Base-by-base conservation (phyloP, 2,113 vertebrate genomes). In the Indicator indicator region DNA sequence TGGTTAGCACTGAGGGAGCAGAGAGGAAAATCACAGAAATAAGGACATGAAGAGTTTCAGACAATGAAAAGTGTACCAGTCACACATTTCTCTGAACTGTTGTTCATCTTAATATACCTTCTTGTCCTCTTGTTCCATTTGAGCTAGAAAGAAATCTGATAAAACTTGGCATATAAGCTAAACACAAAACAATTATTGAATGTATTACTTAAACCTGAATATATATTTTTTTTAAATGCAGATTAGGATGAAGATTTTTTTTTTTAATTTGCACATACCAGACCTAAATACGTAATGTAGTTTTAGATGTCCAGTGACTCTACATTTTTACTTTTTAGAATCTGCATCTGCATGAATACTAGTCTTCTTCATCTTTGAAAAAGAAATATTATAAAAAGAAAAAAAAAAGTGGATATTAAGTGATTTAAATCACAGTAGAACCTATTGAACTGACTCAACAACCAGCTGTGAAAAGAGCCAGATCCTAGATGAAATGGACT, bases 371-470 rank as follows among this genome's bases (percentile, higher is more conserved):
- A 42, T 40, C 62, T 26, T 67, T 71, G 21, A 30, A 69, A 54
- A 33, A 36, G 38, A 93, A 76, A 54, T 6, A 58, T 28, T 63
- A 74, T 6, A 44, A 70, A 79, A 52, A n/a, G 55, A 40, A 42
- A 70, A 5, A 17, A 55, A 64, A 69, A 75, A 56, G 11, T n/a
- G 38, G 27, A 88, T 92, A 89, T 95, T 90, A 94, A 96, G 60
- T 96, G 81, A 96, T 91, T 96, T 97, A 96, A 94, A 94, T 92
- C 84, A 87, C 89, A 94, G 81, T 75, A 80, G 46, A 97, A 56
- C 48, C 64, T 79, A 50, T 40, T 94, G 56, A 93, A 92, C 32
- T 67, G 36, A 76, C 69, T 95, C 55, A 82, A 79, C 56, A 82
- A 71, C 71, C 89, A 96, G 70, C 90, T 96, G 90, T 94, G 94